phyloP scores from a whole-genome alignment of 2,113 vertebrate genomes.

The Mandrillus leucophaeus region DNA sequence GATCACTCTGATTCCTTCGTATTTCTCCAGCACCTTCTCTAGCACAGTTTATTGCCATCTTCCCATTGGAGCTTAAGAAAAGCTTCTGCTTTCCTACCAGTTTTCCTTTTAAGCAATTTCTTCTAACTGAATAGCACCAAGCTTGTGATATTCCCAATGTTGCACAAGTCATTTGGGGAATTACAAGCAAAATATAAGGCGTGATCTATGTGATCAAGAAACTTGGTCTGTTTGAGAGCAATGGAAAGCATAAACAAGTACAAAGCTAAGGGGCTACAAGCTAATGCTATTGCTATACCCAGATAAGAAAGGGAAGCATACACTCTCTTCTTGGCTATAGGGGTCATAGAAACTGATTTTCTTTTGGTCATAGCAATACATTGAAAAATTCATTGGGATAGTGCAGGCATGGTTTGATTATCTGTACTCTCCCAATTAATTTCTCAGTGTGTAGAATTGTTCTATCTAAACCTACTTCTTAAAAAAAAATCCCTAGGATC shows the following conservation, averaged over 20 bases:
- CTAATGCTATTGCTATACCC: not conserved
- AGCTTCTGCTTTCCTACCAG: not conserved
- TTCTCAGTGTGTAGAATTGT: not conserved
- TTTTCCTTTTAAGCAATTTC: constrained; percentile 15
- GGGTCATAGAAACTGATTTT: not conserved
- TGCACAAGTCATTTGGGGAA: not conserved
- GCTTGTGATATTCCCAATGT: not conserved
- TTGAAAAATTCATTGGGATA: not conserved
- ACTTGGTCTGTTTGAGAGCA: not conserved
- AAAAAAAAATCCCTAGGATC: not conserved
- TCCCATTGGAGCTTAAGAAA: not conserved
- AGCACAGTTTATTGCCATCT: not conserved
- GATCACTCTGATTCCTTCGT: not conserved
- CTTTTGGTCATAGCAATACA: not conserved
- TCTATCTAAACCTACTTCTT: not conserved
- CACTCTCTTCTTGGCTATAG: not conserved
- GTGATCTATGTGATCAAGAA: not conserved
- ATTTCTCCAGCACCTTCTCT: constrained; percentile 56
- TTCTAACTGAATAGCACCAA: not conserved
- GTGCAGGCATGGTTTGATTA: not conserved
- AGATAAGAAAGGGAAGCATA: not conserved
- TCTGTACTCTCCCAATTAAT: not conserved
- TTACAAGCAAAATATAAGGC: not conserved
- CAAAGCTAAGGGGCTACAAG: not conserved
- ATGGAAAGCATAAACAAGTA: not conserved